Evolutionary conservation across 2,113 vertebrate species (phyloP).

Genomic region (Charadrius vociferus): DNA sequence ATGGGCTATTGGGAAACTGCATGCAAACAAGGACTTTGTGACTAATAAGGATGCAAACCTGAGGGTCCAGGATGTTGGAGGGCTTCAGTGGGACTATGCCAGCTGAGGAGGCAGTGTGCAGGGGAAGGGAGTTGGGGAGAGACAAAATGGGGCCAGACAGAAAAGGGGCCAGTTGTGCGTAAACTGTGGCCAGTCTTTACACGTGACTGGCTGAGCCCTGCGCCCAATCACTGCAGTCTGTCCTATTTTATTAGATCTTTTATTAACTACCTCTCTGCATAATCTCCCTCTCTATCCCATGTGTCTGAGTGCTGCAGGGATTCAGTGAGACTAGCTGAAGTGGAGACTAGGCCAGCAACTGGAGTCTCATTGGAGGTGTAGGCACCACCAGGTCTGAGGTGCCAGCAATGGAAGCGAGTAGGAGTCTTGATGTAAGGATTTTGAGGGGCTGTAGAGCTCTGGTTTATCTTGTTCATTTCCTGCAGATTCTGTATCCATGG

Average conservation of each 20-base stretch:
- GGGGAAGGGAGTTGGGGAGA: accelerated
- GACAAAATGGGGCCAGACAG: background rate
- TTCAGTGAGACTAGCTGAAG: background rate
- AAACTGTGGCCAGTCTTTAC: background rate
- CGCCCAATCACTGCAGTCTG: no score
- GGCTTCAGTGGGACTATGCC: background rate
- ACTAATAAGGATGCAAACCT: background rate
- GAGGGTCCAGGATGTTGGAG: background rate
- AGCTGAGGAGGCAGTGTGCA: background rate
- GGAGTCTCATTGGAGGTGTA: background rate
- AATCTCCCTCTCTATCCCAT: background rate
- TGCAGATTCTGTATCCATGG: background rate
- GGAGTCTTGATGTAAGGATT: background rate
- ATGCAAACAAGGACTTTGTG: background rate
- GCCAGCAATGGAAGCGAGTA: background rate
- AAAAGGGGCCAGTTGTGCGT: background rate
- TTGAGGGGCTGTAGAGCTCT: background rate
- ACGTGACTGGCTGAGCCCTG: background rate
- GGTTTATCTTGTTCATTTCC: background rate
- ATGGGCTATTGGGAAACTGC: background rate
- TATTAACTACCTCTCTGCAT: background rate
- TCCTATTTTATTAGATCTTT: background rate
- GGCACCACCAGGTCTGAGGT: background rate
- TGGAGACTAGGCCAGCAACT: background rate
- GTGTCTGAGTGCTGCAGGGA: background rate